phyloP scores from a whole-genome alignment of 2,113 vertebrate species.

The Dissostichus mawsoni region DNA sequence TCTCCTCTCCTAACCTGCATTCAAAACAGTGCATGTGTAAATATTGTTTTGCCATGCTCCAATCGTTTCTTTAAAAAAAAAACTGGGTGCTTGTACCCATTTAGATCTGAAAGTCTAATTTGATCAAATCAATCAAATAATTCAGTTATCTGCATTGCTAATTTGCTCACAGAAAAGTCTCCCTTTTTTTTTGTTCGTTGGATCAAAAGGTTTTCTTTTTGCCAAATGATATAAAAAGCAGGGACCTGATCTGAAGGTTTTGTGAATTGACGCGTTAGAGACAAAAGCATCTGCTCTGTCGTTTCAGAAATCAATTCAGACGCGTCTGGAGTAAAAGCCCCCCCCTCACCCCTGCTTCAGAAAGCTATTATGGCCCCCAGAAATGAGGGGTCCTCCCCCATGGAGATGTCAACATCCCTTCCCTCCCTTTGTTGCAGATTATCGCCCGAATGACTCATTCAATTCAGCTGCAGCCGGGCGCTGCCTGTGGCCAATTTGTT shows the following conservation, averaged over 20 bases:
- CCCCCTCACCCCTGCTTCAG: slow-evolving; percentile 10
- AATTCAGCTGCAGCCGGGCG: slow-evolving; percentile 52
- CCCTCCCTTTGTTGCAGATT: slow-evolving; percentile 67
- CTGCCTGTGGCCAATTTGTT: slow-evolving; percentile 73
- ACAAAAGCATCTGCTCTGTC: slow-evolving; percentile 55
- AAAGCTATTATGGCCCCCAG: slow-evolving; percentile 59
- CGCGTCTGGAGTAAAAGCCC: slow-evolving; percentile 37
- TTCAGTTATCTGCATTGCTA: background rate
- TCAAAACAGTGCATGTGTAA: background rate
- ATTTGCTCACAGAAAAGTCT: background rate
- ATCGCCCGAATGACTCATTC: slow-evolving; percentile 57
- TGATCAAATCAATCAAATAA: background rate
- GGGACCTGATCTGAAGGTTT: background rate
- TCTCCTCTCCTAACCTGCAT: too few relatives aligned
- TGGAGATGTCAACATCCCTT: slow-evolving; percentile 63
- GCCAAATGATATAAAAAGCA: background rate
- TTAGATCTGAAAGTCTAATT: background rate
- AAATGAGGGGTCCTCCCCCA: slow-evolving; percentile 50
- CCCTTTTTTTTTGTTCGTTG: background rate
- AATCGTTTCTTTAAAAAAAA: background rate
- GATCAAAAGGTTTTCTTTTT: background rate
- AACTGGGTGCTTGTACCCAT: too few relatives aligned
- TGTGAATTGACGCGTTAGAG: slow-evolving; percentile 12
- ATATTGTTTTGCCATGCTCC: background rate
- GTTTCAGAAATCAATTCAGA: slow-evolving; percentile 65